Evolutionary conservation across 2,113 vertebrate species (phyloP), one percentile per base, ranked within the genome.

Genomic region (Ammodytes dubius): DNA sequence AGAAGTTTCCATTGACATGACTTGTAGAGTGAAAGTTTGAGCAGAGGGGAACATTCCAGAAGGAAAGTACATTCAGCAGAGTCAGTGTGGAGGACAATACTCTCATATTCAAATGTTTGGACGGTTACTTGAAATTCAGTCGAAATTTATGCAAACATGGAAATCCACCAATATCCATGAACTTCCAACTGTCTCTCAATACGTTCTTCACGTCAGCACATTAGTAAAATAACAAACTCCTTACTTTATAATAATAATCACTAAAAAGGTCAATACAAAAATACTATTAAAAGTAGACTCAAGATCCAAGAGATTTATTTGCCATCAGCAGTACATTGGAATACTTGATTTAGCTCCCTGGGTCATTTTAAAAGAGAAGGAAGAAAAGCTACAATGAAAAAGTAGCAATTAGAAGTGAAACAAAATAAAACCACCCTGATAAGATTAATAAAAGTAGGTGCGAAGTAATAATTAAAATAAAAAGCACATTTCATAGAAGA

Each of bases 1-100:
- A 60, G 13, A 54, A 14, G 40, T 72, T 74, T 69, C 59, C 50
- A 66, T 14, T 60, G 69, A 74, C 54, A 27, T n/a, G 52, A 78
- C 6, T 54, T 64, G 52, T 54, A 50, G 67, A 27, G 27, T 27
- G 27, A 68, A 7, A 56, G 47, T 60, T 0, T 17, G 70, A 60
- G 52, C 56, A 49, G 47, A 74, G 27, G 27, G 27, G n/a, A 77
- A 56, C 39, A 5, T 53, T 67, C 49, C 49, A 66, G 27, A 13
- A 68, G 39, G 14, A 39, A 49, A 47, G 79, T 8, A 43, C 19
- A 65, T 70, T 50, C 7, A 63, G 7, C 7, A 5, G 45, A 45
- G 7, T 3, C 7, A 5, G 45, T 39, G 7, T 2, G 13, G 61
- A n/a, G 4, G 53, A 27, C 13, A 74, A 67, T 56, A 54, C 39